Base-by-base conservation (phyloP, 2,797 vertebrate species). In the Catamblyrhynchus diadema region DNA sequence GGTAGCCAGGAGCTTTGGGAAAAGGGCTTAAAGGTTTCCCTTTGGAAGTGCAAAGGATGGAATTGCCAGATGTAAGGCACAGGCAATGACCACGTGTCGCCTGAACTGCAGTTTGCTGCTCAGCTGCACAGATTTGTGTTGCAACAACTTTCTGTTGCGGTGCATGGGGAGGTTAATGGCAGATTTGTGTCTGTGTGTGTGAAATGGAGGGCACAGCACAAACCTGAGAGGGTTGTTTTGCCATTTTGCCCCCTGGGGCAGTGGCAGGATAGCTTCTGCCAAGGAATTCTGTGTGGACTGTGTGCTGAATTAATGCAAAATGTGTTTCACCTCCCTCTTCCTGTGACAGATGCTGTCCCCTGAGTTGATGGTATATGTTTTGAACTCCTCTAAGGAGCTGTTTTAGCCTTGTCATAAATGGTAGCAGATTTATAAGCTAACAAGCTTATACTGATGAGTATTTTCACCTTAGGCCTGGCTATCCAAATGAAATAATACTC, bases 391-490 rank as follows among this genome's bases (percentile, higher is more conserved):
- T 79, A 48, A 93, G 84, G 86, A 94, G 80, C 33, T 73, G 17
- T 84, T 91, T 87, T 67, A 93, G 54, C 48, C 50, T 85, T 1
- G 1, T 41, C 30, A 21, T 77, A 82, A 93, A 84, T 3, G 6
- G 48, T 62, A 73, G 78, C 28, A 74, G 73, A 73, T 93, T 93
- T 94, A 74, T 86, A 83, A 81, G 45, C 72, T 77, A 95, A 89
- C 87, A 80, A 77, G 62, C 72, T 87, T 95, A 60, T 87, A 81
- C 75, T 81, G 89, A 75, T 86, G 60, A 78, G 84, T 81, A 78
- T 94, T 93, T 94, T 90, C 80, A 90, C 80, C 91, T 90, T 88
- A 74, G 93, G 75, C 87, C 56, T 53, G 51, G 51, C 77, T 94
- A 88, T 81, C 89, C 66, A 81, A 83, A 91, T 20, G 28, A 56